phyloP scores from a whole-genome alignment of 2,888 invertebrate species.

The Cheilosia vulpina region DNA sequence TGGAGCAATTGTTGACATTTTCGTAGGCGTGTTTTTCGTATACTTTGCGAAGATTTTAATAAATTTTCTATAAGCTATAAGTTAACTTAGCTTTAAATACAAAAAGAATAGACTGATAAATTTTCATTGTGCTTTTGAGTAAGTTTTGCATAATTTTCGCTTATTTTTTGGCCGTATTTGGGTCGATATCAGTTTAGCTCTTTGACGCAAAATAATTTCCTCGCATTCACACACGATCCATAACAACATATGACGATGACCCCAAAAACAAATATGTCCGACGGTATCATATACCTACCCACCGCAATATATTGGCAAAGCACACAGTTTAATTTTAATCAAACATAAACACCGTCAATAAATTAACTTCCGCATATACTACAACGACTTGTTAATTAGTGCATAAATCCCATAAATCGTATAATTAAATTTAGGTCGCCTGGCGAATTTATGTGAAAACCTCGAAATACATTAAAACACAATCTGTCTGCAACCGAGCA shows the following conservation, averaged over 20 bases:
- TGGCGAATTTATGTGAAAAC: constrained; percentile 28
- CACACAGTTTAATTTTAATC: background rate
- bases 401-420: constrained; percentile 7
- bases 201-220: too few relatives aligned
- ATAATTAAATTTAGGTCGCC: constrained; percentile 46
- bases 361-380: background rate
- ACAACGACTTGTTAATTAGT: constrained; percentile 26
- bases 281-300: background rate
- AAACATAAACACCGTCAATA: background rate
- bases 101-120: too few relatives aligned
- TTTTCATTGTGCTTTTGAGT: too few relatives aligned
- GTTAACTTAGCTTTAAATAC: background rate
- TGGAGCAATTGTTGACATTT: background rate
- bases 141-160: too few relatives aligned
- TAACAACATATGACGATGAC: too few relatives aligned
- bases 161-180: too few relatives aligned
- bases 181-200: too few relatives aligned
- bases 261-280: too few relatives aligned
- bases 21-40: background rate
- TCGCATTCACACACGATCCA: too few relatives aligned
- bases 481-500: constrained; percentile 56
- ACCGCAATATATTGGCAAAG: background rate
- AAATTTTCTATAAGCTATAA: background rate
- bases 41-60: background rate
- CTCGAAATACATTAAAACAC: constrained; percentile 70